A percentile compares a stretch with the other conserved stretches of the same genome.
These are phyloP conservation scores for Mastomys natalensis DNA, from an alignment of 2,113 vertebrate genomes.

Conservation along the genomic window DNA sequence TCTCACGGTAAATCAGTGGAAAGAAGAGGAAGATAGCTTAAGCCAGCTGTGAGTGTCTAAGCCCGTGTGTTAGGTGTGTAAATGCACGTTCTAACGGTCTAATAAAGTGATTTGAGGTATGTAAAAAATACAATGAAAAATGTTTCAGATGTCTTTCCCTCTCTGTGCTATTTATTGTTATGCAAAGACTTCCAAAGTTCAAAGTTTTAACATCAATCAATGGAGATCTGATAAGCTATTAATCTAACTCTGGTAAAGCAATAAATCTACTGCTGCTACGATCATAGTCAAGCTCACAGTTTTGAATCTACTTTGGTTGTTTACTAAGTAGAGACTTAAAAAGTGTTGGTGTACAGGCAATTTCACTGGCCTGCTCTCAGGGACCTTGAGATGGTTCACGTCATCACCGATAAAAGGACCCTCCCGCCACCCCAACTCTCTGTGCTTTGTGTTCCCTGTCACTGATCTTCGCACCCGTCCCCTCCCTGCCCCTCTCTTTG, in stretches of 20 bases:
- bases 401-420: too few relatives aligned
- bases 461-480: too few relatives aligned
- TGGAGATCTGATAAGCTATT: not conserved
- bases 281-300: not conserved
- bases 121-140: not conserved
- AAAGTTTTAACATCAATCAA: not conserved
- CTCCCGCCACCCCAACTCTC: too few relatives aligned
- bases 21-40: not conserved
- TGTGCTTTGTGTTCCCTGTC: too few relatives aligned
- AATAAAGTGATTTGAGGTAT: not conserved
- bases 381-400: too few relatives aligned
- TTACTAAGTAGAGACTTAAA: not conserved
- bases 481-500: too few relatives aligned
- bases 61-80: not conserved
- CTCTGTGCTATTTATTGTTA: not conserved
- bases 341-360: too few relatives aligned
- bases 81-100: not conserved
- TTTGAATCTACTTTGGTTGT: not conserved
- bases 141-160: not conserved
- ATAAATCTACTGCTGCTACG: not conserved
- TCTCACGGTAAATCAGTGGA: not conserved
- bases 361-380: too few relatives aligned
- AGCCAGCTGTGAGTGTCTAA: not conserved
- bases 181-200: not conserved
- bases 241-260: too few relatives aligned